Evolutionary conservation across 2,888 invertebrate genomes (phyloP).

Genomic region (Endotricha flammealis): DNA sequence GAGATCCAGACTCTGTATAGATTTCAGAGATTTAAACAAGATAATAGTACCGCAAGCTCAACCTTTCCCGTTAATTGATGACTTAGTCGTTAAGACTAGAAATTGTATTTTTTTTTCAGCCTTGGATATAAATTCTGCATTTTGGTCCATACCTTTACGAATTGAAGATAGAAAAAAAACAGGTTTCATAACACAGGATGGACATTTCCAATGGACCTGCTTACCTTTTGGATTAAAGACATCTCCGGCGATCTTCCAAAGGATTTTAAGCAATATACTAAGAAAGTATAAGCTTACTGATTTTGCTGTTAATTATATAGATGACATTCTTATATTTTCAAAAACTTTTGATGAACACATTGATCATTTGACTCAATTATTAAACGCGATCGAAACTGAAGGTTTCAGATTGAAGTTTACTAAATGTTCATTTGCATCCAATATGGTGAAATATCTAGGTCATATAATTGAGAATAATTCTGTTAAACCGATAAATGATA

Average conservation of each 20-base stretch:
- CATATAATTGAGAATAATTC: slow-evolving; percentile 21
- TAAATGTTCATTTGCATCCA: slow-evolving; percentile 19
- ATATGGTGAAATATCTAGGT: slow-evolving; percentile 17
- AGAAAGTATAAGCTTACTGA: slow-evolving; percentile 7
- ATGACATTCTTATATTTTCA: slow-evolving; percentile 22
- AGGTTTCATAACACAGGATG: slow-evolving; percentile 27
- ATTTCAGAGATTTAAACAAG: slow-evolving; percentile 33
- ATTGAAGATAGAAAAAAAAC: slow-evolving; percentile 33
- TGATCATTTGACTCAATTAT: slow-evolving; percentile 18
- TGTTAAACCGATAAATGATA: slow-evolving; percentile 12
- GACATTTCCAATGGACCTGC: slow-evolving; percentile 34
- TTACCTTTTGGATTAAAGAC: slow-evolving; percentile 42
- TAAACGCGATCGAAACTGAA: slow-evolving; percentile 20
- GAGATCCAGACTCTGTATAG: slow-evolving; percentile 31
- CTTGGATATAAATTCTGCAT: slow-evolving; percentile 41
- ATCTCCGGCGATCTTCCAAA: slow-evolving; percentile 42
- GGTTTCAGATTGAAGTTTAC: slow-evolving; percentile 23
- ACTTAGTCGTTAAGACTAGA: slow-evolving; percentile 31
- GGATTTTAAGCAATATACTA: slow-evolving; percentile 28
- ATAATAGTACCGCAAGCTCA: slow-evolving; percentile 32
- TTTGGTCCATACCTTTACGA: slow-evolving; percentile 39
- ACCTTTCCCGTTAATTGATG: slow-evolving; percentile 37
- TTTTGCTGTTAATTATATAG: slow-evolving; percentile 10
- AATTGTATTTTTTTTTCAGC: slow-evolving; percentile 35
- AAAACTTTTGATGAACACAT: slow-evolving; percentile 23